These are phyloP conservation scores for Brachylomia viminalis DNA, from an alignment of 2,888 invertebrate species.

Conservation along the genomic window DNA sequence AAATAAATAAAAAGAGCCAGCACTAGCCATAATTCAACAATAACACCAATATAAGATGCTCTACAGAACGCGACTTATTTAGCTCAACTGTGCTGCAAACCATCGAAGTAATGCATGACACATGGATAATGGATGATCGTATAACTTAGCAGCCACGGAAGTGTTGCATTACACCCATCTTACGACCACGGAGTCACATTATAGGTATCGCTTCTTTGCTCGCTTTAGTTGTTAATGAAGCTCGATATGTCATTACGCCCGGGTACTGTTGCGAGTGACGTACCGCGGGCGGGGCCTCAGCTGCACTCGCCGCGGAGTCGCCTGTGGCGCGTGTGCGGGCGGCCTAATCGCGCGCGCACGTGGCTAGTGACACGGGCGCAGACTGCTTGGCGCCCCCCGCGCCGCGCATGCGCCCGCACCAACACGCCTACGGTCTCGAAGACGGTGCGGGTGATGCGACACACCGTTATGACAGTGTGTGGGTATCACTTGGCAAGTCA, in stretches of 20 bases:
- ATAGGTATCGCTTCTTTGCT: background rate
- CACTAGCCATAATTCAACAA: background rate
- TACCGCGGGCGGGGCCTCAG: background rate
- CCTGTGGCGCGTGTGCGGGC: constrained; percentile 10
- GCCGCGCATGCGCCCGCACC: constrained; percentile 18
- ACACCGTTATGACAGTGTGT: background rate
- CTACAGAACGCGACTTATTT: background rate
- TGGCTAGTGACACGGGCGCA: constrained; percentile 49
- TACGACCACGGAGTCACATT: background rate
- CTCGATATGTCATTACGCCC: background rate
- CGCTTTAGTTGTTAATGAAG: background rate
- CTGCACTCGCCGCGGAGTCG: constrained; percentile 8
- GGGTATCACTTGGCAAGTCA: background rate
- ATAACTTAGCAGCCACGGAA: background rate
- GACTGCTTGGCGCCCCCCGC: constrained; percentile 63
- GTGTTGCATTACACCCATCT: background rate
- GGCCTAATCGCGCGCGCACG: constrained; percentile 13
- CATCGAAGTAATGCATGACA: background rate
- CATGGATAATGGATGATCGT: background rate
- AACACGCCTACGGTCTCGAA: background rate
- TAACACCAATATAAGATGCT: background rate
- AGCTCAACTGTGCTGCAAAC: background rate
- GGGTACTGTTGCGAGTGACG: background rate
- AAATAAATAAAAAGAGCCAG: background rate
- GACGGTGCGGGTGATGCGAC: background rate